Evolutionary conservation across 1,140 invertebrate genomes (phyloP).

Genomic region (Diabrotica undecimpunctata): DNA sequence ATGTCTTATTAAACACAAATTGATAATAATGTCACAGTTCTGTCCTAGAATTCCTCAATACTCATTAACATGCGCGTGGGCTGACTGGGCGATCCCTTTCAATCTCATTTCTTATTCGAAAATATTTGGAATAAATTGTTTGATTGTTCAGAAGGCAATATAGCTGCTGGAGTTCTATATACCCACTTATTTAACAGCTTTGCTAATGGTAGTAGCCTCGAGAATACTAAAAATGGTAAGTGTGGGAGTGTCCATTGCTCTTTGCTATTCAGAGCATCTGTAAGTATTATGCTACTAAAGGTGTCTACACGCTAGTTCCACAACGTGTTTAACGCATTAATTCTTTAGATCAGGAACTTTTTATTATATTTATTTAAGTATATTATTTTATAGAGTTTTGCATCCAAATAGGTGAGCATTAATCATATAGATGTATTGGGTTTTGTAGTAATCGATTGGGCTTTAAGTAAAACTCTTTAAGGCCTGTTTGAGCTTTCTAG

Average conservation of each 20-base stretch:
- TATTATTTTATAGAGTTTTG: too few species aligned
- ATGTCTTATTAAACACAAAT: neutral
- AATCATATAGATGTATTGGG: too few species aligned
- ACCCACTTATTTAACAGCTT: constrained; percentile 10
- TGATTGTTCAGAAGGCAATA: neutral
- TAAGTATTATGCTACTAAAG: neutral
- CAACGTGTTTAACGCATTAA: too few species aligned
- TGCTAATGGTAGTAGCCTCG: constrained; percentile 11
- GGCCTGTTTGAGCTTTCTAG: too few species aligned
- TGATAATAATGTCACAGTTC: neutral
- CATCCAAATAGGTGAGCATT: too few species aligned
- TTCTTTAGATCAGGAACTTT: too few species aligned
- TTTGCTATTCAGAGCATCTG: constrained; percentile 13
- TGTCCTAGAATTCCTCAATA: neutral
- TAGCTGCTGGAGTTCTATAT: constrained; percentile 6
- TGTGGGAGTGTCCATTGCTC: constrained; percentile 6
- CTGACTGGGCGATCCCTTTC: neutral
- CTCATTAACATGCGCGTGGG: neutral
- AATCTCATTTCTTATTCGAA: neutral
- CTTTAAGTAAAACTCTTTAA: too few species aligned
- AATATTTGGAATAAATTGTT: neutral
- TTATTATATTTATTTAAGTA: too few species aligned
- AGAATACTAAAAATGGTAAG: constrained; percentile 7
- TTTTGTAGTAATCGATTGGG: too few species aligned
- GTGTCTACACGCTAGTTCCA: too few species aligned